Conservation (phyloP, 2,797 vertebrate species). For the Moxostoma hubbsi region DNA sequence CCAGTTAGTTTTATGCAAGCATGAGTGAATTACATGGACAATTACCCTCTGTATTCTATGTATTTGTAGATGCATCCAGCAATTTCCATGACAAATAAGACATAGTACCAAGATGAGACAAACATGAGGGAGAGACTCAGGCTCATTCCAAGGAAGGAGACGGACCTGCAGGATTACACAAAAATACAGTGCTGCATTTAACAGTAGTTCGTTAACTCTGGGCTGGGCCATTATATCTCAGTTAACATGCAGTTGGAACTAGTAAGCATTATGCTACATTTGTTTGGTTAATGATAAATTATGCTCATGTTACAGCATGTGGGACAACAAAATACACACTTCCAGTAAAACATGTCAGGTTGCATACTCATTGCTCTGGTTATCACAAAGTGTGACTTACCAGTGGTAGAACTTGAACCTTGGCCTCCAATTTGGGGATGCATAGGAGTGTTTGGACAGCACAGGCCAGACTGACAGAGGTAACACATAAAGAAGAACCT, state of each 20-base stretch:
- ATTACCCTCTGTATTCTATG: constrained; percentile 94
- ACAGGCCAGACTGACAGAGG: constrained; percentile 95
- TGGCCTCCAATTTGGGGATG: constrained; percentile 94
- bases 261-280: neutral
- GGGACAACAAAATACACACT: neutral
- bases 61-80: constrained; percentile 97
- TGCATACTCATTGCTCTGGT: neutral
- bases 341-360: neutral
- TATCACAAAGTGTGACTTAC: constrained; percentile 63
- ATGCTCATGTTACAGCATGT: neutral
- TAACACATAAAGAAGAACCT: constrained; percentile 99
- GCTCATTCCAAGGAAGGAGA: constrained; percentile 96
- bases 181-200: constrained; percentile 18
- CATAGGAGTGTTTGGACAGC: constrained; percentile 91
- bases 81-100: constrained; percentile 88
- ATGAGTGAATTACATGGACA: neutral
- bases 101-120: constrained; percentile 95
- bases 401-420: constrained; percentile 97
- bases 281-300: constrained; percentile 31
- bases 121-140: constrained; percentile 96
- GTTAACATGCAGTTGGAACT: neutral
- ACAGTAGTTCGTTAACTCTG: constrained; percentile 29
- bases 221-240: neutral
- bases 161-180: constrained; percentile 76
- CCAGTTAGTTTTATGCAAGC: neutral